phyloP scores from a whole-genome alignment of 2,888 invertebrate species.

The Sphaerophoria taeniata region DNA sequence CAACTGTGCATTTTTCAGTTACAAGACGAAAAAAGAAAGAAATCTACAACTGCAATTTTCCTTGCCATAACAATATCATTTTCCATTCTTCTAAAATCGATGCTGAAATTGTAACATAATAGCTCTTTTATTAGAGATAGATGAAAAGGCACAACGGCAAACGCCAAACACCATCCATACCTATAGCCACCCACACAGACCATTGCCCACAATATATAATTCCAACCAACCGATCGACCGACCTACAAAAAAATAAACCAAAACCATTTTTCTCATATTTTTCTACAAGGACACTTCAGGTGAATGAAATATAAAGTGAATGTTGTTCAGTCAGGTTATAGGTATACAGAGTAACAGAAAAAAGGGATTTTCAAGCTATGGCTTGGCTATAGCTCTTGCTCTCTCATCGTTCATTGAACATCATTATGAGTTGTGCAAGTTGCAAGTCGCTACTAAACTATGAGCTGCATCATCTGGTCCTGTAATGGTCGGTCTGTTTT shows the following conservation, averaged over 20 bases:
- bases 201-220: slow-evolving; percentile 3
- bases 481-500: background rate
- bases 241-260: background rate
- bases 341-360: background rate
- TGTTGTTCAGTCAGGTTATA: slow-evolving; percentile 28
- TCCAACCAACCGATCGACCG: background rate
- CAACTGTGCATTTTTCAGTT: slow-evolving; percentile 29
- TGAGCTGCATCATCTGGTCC: background rate
- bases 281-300: slow-evolving; percentile 30
- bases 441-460: background rate
- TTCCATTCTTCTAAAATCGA: slow-evolving; percentile 18
- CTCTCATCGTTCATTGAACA: slow-evolving; percentile 23
- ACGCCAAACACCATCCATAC: no score
- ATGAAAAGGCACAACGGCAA: background rate
- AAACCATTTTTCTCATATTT: slow-evolving; percentile 13
- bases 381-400: slow-evolving; percentile 5
- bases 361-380: background rate
- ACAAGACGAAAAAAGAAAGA: no score
- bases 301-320: slow-evolving; percentile 33
- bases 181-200: background rate
- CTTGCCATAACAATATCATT: slow-evolving; percentile 18
- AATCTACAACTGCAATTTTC: slow-evolving; percentile 11
- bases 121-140: slow-evolving; percentile 17
- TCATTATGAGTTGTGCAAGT: slow-evolving; percentile 3
- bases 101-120: slow-evolving; percentile 28